These are phyloP conservation scores for Pygoscelis adeliae DNA, from an alignment of 2,113 vertebrate species.

Conservation along the genomic window DNA sequence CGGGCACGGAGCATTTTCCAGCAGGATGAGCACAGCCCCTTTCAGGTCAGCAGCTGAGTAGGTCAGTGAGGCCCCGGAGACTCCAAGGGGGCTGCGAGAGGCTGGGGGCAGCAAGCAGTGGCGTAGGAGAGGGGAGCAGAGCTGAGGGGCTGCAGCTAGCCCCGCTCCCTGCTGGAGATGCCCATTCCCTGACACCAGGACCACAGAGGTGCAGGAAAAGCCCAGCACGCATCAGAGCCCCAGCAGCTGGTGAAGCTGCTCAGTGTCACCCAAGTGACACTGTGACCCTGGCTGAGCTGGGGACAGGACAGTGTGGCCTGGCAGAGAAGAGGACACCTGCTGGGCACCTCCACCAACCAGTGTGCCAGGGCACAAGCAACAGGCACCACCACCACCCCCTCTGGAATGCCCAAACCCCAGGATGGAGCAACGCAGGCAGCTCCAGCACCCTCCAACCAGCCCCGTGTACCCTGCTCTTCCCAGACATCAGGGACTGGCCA, in stretches of 20 bases:
- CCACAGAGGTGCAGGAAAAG: not conserved
- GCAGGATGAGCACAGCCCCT: constrained; percentile 1
- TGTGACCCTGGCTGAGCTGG: not conserved
- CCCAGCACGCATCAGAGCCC: not conserved
- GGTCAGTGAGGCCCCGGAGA: not conserved
- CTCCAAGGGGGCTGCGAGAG: not conserved
- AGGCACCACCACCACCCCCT: not conserved
- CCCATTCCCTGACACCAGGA: accelerated
- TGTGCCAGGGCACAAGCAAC: not conserved
- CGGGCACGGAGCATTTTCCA: not conserved
- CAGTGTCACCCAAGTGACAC: not conserved
- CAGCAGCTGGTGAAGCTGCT: not conserved
- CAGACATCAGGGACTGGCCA: not conserved
- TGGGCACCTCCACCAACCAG: accelerated
- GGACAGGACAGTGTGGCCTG: not conserved
- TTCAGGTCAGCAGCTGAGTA: constrained; percentile 56
- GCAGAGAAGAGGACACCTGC: not conserved
- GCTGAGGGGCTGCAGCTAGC: not conserved
- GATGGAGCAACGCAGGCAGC: not conserved
- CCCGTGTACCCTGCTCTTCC: accelerated
- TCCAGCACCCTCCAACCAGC: not conserved
- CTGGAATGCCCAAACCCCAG: not conserved
- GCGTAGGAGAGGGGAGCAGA: not conserved
- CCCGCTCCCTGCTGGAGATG: not conserved
- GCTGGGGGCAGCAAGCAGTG: not conserved